Evolutionary conservation across 2,797 vertebrate genomes (phyloP), one percentile per base, ranked within the genome.

Genomic region (Lindbergichthys nudifrons): DNA sequence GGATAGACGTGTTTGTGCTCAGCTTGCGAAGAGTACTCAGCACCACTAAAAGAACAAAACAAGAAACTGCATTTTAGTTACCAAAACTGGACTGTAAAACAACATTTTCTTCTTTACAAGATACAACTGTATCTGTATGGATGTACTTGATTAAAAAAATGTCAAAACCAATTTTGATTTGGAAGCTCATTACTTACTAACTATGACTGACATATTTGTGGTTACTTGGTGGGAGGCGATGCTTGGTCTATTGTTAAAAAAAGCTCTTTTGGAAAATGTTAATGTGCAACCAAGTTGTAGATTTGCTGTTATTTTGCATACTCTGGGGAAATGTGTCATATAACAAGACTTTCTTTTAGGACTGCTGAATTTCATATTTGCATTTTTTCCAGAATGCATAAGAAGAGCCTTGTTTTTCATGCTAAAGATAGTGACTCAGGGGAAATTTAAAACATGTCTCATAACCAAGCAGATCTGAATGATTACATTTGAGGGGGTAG

Each of bases 1-100:
- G 95, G 51, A 99, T 94, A 50, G 97, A 97, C 1, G 98, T 99
- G 82, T 92, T 96, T 15, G 94, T 98, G 87, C 97, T 96, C 74
- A 99, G 92, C 48, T 97, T 96, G 45, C 96, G 94, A 39, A 99
- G 96, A 1, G 95, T 95, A 65, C 84, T 93, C 90, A 99, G 91
- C 70, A 97, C 97, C 95, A 97, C 98, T 91, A 89, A n/a, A 83
- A 48, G 83, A 50, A 81, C 26, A 79, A 62, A 47, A 81, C 32
- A 79, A 62, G 0, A 47, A 75, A 52, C 6, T 4, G 43, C 15
- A 57, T 19, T 43, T 77, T 15, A 73, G 30, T 32, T 13, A 73
- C 5, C 18, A 41, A 19, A 16, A 61, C 9, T 2, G 5, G 23
- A 30, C 14, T 23, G 15, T 61, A 41, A 46, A 66, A 46, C 18